Conservation (phyloP, 1,140 invertebrate species). For the Procambarus virginalis region DNA sequence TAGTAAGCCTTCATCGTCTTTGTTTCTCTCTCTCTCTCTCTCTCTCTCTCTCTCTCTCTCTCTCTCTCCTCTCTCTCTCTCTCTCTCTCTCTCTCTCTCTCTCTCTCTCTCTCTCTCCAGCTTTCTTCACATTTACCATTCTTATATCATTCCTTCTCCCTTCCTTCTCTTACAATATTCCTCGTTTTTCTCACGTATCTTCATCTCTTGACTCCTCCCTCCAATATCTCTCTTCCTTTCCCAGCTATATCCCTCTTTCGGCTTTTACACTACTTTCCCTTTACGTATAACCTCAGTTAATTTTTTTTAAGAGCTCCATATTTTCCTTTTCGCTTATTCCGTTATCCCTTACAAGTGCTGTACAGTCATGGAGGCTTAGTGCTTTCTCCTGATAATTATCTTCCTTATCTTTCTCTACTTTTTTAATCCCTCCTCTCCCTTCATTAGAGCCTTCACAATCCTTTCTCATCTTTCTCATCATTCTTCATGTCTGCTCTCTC, state of each 20-base stretch:
- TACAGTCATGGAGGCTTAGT: too few species aligned
- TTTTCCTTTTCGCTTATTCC: too few species aligned
- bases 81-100: background rate
- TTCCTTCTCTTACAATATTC: background rate
- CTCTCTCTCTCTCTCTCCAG: background rate
- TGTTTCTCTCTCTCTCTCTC: too few species aligned
- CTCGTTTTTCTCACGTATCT: background rate
- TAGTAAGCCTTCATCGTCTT: too few species aligned
- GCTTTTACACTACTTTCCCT: too few species aligned
- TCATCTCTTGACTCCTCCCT: background rate
- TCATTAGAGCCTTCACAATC: background rate
- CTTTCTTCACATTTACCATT: background rate
- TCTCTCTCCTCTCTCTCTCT: background rate
- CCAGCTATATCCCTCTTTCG: too few species aligned
- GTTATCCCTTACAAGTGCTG: background rate
- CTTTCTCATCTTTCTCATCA: too few species aligned
- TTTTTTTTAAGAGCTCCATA: too few species aligned
- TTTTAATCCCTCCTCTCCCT: background rate
- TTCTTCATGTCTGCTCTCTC: background rate
- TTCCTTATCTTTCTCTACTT: background rate
- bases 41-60: background rate
- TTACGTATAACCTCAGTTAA: background rate
- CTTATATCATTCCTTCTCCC: background rate
- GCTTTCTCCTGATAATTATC: too few species aligned
- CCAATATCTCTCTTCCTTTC: background rate